Evolutionary conservation across 2,888 invertebrate genomes (phyloP), one percentile per base, ranked within the genome.

Genomic region (Myathropa florea): DNA sequence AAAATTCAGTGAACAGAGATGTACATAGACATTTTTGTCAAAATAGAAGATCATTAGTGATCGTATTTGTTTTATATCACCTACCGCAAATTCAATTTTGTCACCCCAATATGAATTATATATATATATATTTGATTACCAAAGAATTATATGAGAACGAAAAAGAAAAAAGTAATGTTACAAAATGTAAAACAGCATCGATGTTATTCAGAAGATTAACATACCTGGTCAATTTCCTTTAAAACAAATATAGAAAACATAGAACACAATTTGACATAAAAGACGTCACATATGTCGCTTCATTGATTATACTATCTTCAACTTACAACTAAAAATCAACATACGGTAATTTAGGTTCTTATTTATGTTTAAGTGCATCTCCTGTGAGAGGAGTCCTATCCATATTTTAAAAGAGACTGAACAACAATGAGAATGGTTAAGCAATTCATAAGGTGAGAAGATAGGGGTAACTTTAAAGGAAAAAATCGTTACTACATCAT

Each of bases 351-450:
- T 39, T 18, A 46, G 18, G 18, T 46, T 18, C 1, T 7, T 46
- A 46, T 46, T 46, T 46, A 46, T 46, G 46, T 18, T 46, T 46
- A 46, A 46, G n/a, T n/a, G n/a, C n/a, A n/a, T n/a, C n/a, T n/a
- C n/a, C n/a, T n/a, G n/a, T n/a, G n/a, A n/a, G n/a, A n/a, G n/a
- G 18, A n/a, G 18, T 46, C 7, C 18, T 2, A 18, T 1, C 46
- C 7, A 18, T 10, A 4, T 24, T 53, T 12, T 12, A 39, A 60
- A 72, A 55, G 75, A 72, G 46, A 46, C 7, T 18, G 18, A 18
- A 46, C 18, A 46, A 46, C n/a, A 53, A 85, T 81, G 76, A 85
- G 36, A 78, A 85, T 83, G 86, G 86, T 86, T 23, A 86, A 86
- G 75, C 70, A 86, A 78, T 83, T 86, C 55, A 26, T 86, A 61